A percentile compares a stretch with the other conserved stretches of the same genome.
These are phyloP conservation scores for Campylorhamphus procurvoides DNA, from an alignment of 2,113 vertebrate species.

Conservation along the genomic window DNA sequence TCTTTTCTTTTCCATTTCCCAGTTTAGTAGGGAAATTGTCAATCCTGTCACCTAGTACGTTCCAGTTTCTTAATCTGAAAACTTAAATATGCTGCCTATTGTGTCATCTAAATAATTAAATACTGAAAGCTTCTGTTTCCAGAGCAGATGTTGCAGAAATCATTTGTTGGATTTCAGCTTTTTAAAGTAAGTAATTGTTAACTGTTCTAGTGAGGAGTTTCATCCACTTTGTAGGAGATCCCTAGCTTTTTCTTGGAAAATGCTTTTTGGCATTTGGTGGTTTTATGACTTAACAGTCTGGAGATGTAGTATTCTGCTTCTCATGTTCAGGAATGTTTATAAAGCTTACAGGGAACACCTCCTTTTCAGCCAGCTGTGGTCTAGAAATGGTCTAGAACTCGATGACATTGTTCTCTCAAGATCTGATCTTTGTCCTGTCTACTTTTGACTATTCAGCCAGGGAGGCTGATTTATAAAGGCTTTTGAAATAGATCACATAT, in stretches of 20 bases:
- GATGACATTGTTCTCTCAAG: background rate
- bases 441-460: background rate
- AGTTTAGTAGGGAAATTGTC: background rate
- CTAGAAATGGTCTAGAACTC: background rate
- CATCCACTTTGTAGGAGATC: background rate
- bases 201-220: background rate
- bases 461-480: constrained; percentile 27
- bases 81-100: background rate
- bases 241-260: background rate
- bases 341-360: background rate
- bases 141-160: background rate
- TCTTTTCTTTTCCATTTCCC: background rate
- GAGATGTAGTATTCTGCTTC: background rate
- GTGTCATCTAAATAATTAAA: background rate
- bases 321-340: background rate
- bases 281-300: background rate
- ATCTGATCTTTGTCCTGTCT: background rate
- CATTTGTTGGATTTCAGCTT: background rate
- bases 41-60: background rate
- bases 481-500: constrained; percentile 23
- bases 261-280: background rate
- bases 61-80: background rate
- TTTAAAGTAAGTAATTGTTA: background rate
- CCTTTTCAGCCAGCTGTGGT: background rate
- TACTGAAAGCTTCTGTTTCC: background rate